These are phyloP conservation scores for Sycophila sp. DNA, from an alignment of 1,140 invertebrate genomes.

Conservation along the genomic window DNA sequence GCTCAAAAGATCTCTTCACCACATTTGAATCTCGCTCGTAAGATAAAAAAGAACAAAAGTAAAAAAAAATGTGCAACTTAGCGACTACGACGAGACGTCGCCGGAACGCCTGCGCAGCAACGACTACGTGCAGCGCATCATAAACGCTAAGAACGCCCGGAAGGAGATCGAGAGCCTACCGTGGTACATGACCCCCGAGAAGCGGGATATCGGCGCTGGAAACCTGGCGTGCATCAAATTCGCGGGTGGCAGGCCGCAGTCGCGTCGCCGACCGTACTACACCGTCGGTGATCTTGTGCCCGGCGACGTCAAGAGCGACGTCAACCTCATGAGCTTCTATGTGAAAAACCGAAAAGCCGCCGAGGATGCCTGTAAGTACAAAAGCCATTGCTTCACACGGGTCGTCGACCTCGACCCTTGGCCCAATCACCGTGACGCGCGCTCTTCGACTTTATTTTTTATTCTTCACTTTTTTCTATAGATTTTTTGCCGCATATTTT, in stretches of 20 bases:
- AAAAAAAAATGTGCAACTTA: slow-evolving; percentile 32
- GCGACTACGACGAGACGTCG: slow-evolving; percentile 58
- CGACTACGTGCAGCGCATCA: slow-evolving; percentile 72
- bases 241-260: slow-evolving; percentile 79
- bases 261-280: slow-evolving; percentile 75
- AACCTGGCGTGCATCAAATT: slow-evolving; percentile 82
- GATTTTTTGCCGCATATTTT: too few species aligned
- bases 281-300: slow-evolving; percentile 69
- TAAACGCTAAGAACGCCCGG: slow-evolving; percentile 69
- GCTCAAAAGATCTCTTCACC: too few species aligned
- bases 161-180: slow-evolving; percentile 70
- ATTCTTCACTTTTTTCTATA: too few species aligned
- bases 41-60: neutral
- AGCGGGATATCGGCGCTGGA: slow-evolving; percentile 74
- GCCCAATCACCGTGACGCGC: too few species aligned
- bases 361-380: slow-evolving; percentile 63
- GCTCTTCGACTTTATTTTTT: too few species aligned
- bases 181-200: slow-evolving; percentile 73
- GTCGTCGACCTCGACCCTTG: too few species aligned
- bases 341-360: slow-evolving; percentile 77
- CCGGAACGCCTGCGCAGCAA: slow-evolving; percentile 68
- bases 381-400: too few species aligned
- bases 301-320: slow-evolving; percentile 73
- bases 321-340: slow-evolving; percentile 81
- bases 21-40: too few species aligned